Evolutionary conservation across 2,888 invertebrate species (phyloP), one percentile per base, ranked within the genome.

Genomic region (Epirrhoe alternata): DNA sequence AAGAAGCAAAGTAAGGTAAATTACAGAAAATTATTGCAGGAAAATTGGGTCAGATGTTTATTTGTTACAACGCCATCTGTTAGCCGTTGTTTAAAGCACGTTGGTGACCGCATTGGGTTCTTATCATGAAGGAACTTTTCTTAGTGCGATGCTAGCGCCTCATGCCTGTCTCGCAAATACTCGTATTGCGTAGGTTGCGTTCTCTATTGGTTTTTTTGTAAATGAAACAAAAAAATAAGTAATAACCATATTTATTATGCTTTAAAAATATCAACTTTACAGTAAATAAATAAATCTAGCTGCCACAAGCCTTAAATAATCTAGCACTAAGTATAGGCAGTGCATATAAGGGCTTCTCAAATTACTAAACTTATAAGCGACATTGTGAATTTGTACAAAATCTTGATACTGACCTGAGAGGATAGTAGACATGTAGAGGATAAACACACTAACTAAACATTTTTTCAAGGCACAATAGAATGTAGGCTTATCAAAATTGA

Each of bases 201-300:
- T 24, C n/a, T n/a, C n/a, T n/a, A n/a, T n/a, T n/a, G n/a, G n/a
- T n/a, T n/a, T n/a, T n/a, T n/a, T n/a, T n/a, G n/a, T n/a, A n/a
- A 49, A 50, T 52, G 6, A 64, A 61, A 65, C 61, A 58, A 71
- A 66, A 45, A n/a, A 64, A 59, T 64, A 51, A n/a, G n/a, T 69
- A 60, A 64, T 77, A 72, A 73, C 70, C 82, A 77, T 80, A 80
- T 67, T 87, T 86, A 86, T 87, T 86, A 86, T 86, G 85, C 85
- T 73, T 81, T 86, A 80, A 84, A 81, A 77, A 81, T 77, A 74
- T 77, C 75, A 80, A 73, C 77, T 71, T 73, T 77, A 74, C 64
- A 77, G 71, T 74, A 78, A 77, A 76, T 80, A 81, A 79, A 76
- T 83, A 82, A 81, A 81, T 80, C 79, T 81, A 83, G 76, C 79